A percentile compares a stretch with the other conserved stretches of the same genome.
Evolutionary conservation across 2,888 invertebrate species (phyloP).

Genomic region (Orchesella flavescens): DNA sequence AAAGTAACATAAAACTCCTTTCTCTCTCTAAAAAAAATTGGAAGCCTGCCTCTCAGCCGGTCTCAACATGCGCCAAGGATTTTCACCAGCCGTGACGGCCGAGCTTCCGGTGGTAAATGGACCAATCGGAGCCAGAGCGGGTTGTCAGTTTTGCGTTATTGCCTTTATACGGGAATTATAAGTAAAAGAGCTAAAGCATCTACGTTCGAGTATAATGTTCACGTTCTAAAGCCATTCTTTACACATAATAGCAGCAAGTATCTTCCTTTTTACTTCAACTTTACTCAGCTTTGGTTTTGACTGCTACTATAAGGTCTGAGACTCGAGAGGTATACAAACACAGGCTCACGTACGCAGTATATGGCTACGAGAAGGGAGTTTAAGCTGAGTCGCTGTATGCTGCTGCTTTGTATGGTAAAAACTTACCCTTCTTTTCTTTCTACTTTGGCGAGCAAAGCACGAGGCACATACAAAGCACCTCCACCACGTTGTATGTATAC

Average conservation of each 20-base stretch:
- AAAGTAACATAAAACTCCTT: slow-evolving; percentile 50
- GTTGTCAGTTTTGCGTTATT: slow-evolving; percentile 59
- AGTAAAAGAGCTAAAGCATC: slow-evolving; percentile 12
- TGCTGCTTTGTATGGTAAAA: neutral
- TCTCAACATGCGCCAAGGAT: slow-evolving; percentile 71
- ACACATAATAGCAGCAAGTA: neutral
- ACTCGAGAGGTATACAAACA: neutral
- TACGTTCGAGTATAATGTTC: neutral
- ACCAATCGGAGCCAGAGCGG: slow-evolving; percentile 71
- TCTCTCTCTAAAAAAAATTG: slow-evolving; percentile 1
- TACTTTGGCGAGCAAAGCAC: slow-evolving; percentile 39
- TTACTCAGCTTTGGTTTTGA: neutral
- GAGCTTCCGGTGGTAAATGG: slow-evolving; percentile 70
- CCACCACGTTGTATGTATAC: neutral
- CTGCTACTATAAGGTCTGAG: neutral
- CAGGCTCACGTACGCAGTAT: neutral
- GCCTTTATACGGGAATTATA: slow-evolving; percentile 54
- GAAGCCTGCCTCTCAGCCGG: slow-evolving; percentile 65
- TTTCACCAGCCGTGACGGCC: slow-evolving; percentile 70
- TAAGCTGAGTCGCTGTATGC: neutral
- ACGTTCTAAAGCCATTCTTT: neutral
- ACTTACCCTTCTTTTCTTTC: slow-evolving; percentile 53
- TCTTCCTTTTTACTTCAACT: neutral
- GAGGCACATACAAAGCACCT: slow-evolving; percentile 58
- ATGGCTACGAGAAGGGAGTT: neutral